These are phyloP conservation scores for Oophaga sylvatica DNA, from an alignment of 2,797 vertebrate genomes.

Conservation along the genomic window DNA sequence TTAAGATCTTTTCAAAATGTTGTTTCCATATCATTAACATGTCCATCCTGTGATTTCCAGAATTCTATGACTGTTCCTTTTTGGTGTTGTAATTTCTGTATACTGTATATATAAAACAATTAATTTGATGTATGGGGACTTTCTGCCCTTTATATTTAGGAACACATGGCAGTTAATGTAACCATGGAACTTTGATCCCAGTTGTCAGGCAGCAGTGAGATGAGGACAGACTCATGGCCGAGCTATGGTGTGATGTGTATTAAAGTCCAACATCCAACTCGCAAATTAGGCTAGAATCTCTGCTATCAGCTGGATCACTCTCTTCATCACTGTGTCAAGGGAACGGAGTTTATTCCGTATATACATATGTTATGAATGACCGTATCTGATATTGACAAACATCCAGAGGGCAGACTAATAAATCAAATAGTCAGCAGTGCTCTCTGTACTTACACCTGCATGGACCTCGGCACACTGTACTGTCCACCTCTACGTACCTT, in stretches of 20 bases:
- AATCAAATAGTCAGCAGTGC: not conserved
- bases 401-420: not conserved
- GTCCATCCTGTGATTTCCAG: too few species aligned
- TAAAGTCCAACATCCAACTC: conserved; percentile 56
- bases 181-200: conserved; percentile 40
- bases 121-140: not conserved
- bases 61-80: too few species aligned
- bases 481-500: too few species aligned
- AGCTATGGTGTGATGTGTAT: conserved; percentile 49
- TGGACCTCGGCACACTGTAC: not conserved
- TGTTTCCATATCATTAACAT: too few species aligned
- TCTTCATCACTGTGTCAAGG: conserved; percentile 10
- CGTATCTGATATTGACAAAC: not conserved
- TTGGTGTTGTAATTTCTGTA: too few species aligned
- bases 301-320: conserved; percentile 20
- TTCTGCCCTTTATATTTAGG: conserved; percentile 5
- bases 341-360: not conserved
- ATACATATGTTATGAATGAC: not conserved
- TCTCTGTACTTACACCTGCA: not conserved
- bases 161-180: conserved; percentile 23
- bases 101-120: too few species aligned
- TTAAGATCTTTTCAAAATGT: too few species aligned
- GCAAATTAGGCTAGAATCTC: conserved; percentile 3
- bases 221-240: conserved; percentile 42
- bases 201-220: conserved; percentile 18